These are phyloP conservation scores for Diachrysia chrysitis DNA, from an alignment of 2,888 invertebrate genomes.

Conservation along the genomic window DNA sequence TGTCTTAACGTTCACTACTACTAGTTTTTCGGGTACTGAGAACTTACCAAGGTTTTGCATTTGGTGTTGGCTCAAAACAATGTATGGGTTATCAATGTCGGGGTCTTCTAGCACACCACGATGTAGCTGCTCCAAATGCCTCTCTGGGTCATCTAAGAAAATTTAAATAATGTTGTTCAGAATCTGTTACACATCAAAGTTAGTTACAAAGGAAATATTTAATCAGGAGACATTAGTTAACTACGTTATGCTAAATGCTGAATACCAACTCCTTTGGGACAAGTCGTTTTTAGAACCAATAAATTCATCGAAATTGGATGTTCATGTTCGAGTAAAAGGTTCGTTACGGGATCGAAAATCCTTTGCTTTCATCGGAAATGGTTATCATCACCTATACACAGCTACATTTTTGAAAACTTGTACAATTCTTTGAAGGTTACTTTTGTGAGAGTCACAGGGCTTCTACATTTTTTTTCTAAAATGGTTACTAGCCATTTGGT, in stretches of 20 bases:
- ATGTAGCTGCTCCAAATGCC: slow-evolving; percentile 80
- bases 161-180: not conserved
- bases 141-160: slow-evolving; percentile 75
- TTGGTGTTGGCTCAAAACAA: slow-evolving; percentile 85
- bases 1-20: not conserved
- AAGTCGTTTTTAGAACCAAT: not conserved
- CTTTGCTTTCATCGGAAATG: not conserved
- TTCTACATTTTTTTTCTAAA: no score
- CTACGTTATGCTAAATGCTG: no score
- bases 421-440: not conserved
- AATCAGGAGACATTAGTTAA: no score
- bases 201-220: no score
- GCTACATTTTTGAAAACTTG: not conserved
- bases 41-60: slow-evolving; percentile 84
- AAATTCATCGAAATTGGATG: not conserved
- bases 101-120: slow-evolving; percentile 81
- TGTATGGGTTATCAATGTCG: slow-evolving; percentile 77
- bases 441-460: not conserved
- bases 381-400: not conserved
- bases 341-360: not conserved
- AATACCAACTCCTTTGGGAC: not conserved
- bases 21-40: not conserved
- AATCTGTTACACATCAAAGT: no score
- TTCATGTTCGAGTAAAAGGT: not conserved
- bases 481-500: no score